Base-by-base conservation (phyloP, 1,140 invertebrate species). In the Oreohelix idahoensis region DNA sequence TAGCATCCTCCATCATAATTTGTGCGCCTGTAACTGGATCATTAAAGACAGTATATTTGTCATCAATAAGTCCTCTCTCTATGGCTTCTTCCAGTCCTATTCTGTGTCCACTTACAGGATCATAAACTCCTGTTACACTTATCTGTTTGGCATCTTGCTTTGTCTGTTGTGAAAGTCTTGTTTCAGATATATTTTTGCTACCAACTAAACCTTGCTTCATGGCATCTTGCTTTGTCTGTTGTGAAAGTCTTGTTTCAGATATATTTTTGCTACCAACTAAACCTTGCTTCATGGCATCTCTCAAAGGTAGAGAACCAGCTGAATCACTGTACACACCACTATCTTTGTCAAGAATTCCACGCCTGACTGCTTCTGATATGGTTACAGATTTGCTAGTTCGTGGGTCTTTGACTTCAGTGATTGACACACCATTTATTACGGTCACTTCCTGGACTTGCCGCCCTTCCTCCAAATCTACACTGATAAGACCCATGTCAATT, bases 251-350 rank as follows among this genome's bases (percentile, higher is more conserved):
- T n/a, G n/a, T n/a, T n/a, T n/a, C n/a, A n/a, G n/a, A n/a, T n/a
- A n/a, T n/a, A n/a, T 78, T 84, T 49, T 86, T 81, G n/a, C 53
- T 1, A 89, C 83, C 97, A 82, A 87, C 13, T 98, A 93, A 85
- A 95, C 96, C 96, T 53, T 93, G 91, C 83, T 95, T 94, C 26
- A 98, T 94, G n/a, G 96, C 96, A 91, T 97, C 96, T 84, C 94
- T 93, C 11, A 97, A 93, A 39, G 94, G 91, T 83, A 96, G 94
- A 73, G 93, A 93, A 23, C 95, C 95, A 17, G 95, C 95, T 73
- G 92, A 92, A 45, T 95, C 95, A 90, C 98, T 98, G 66, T 79
- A 85, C 2, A 91, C 76, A 45, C 89, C 90, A 38, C 85, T 85
- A 71, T 84, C 63, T 26, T 87, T 77, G 86, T 91, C 86, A 32